A percentile compares a stretch with the other conserved stretches of the same genome.
Conservation (phyloP, 2,888 invertebrate species). For the Hesperia comma region DNA sequence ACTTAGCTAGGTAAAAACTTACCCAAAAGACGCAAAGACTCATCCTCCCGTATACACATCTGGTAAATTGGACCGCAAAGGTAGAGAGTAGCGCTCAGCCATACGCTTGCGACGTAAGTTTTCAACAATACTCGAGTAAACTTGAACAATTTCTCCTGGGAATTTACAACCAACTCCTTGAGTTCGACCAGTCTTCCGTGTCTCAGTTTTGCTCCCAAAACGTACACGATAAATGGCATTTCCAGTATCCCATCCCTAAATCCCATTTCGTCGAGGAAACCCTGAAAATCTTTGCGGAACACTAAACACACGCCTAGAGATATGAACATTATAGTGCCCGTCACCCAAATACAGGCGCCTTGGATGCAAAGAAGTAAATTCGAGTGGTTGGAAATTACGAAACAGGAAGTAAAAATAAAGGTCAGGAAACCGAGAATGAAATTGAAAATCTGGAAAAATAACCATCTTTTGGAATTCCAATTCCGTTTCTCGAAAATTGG, state of each 20-base stretch:
- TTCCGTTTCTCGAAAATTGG: slow-evolving; percentile 61
- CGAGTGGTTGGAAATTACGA: slow-evolving; percentile 54
- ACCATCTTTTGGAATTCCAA: slow-evolving; percentile 61
- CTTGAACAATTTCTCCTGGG: slow-evolving; percentile 60
- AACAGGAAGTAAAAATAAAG: slow-evolving; percentile 66
- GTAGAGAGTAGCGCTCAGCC: slow-evolving; percentile 63
- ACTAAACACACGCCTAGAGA: slow-evolving; percentile 63
- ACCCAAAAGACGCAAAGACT: slow-evolving; percentile 67
- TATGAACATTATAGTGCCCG: slow-evolving; percentile 70
- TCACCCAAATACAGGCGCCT: slow-evolving; percentile 74
- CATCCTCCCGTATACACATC: slow-evolving; percentile 60
- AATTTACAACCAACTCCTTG: slow-evolving; percentile 55
- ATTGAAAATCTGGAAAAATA: slow-evolving; percentile 62
- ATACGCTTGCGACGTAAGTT: slow-evolving; percentile 59
- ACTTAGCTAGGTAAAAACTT: slow-evolving; percentile 42
- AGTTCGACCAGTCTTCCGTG: slow-evolving; percentile 56
- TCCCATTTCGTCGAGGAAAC: slow-evolving; percentile 64
- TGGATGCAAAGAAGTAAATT: slow-evolving; percentile 65
- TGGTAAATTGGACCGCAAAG: slow-evolving; percentile 64
- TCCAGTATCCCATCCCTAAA: slow-evolving; percentile 62
- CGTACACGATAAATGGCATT: slow-evolving; percentile 62
- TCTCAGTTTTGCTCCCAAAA: slow-evolving; percentile 44
- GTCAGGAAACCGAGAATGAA: slow-evolving; percentile 60
- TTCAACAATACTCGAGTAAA: slow-evolving; percentile 59
- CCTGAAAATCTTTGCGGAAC: slow-evolving; percentile 61